Evolutionary conservation across 1,140 invertebrate genomes (phyloP).

Genomic region (Drosophila chauvacae): DNA sequence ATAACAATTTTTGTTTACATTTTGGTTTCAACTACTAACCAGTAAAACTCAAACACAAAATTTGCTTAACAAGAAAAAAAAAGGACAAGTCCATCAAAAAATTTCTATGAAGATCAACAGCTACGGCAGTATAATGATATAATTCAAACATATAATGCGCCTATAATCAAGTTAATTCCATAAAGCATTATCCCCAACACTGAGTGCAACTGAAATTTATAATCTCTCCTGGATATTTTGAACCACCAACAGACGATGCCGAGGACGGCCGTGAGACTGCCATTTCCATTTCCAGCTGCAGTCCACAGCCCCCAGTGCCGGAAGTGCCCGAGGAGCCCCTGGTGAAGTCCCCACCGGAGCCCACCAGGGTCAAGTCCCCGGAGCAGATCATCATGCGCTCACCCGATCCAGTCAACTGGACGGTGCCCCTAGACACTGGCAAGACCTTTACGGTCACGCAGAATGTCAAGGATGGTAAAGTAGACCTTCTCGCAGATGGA

Average conservation of each 20-base stretch:
- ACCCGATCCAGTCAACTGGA: constrained; percentile 97
- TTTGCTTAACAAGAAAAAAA: constrained; percentile 64
- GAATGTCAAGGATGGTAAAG: constrained; percentile 94
- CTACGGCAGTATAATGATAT: constrained; percentile 57
- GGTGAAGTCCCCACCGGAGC: constrained; percentile 95
- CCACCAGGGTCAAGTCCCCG: constrained; percentile 95
- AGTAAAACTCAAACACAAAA: constrained; percentile 71
- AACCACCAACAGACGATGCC: constrained; percentile 72
- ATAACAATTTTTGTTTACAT: constrained; percentile 34
- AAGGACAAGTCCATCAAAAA: constrained; percentile 26
- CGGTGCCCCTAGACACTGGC: constrained; percentile 95
- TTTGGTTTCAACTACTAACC: constrained; percentile 75
- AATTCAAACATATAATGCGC: constrained; percentile 65
- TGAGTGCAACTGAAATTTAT: constrained; percentile 20
- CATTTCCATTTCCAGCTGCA: constrained; percentile 83
- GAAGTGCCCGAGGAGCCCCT: constrained; percentile 87
- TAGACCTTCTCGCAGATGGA: constrained; percentile 65
- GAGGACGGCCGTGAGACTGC: constrained; percentile 82
- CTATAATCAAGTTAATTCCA: constrained; percentile 39
- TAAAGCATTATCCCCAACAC: constrained; percentile 6
- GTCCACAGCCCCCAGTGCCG: constrained; percentile 81
- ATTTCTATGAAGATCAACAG: constrained; percentile 45
- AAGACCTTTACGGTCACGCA: constrained; percentile 96
- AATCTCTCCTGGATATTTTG: constrained; percentile 55
- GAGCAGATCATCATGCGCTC: constrained; percentile 96